Base-by-base conservation (phyloP, 2,888 invertebrate genomes). In the Cyaniris semiargus region DNA sequence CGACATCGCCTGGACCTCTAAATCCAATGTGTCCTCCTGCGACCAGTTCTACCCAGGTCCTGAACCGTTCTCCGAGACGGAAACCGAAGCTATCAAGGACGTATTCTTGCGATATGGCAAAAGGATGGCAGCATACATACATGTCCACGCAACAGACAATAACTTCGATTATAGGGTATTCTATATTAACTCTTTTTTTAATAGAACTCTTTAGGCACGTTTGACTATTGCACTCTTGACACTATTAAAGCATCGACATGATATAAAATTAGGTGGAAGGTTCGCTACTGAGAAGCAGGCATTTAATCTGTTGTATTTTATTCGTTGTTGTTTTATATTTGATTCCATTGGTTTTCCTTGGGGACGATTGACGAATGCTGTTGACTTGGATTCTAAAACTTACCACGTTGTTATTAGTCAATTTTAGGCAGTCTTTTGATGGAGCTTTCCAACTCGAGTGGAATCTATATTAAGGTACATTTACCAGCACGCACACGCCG, bases 41-140 rank as follows among this genome's bases (percentile, higher is more conserved):
- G 88, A 86, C 77, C 88, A 86, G 72, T 80, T 85, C 2, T 93
- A 87, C 79, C 90, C 92, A 1, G 93, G 93, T 0, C 78, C 82
- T 0, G 3, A 5, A 0, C 85, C 93, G 0, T 92, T 93, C 81
- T 90, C 92, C 0, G 93, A 93, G 78, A 81, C 84, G 0, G 93
- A 93, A 80, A 85, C 90, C 0, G 85, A 81, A 56, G 90, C 89
- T 0, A 81, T 93, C 8, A 83, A 88, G 0, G 86, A 89, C 2
- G 80, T 91, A 0, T 83, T 93, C 18, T 90, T 92, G 70, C 84
- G 81, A n/a, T 86, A 87, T 79, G 85, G 87, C n/a, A 89, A 91
- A 72, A 91, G 88, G 81, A 90, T 93, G 5, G 66, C 85, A 1
- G 91, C 89, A 0, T 93, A 89, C 74, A 84, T 93, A 18, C 83